These are phyloP conservation scores for Kobus ellipsiprymnus DNA, from an alignment of 2,113 vertebrate genomes.

Conservation along the genomic window DNA sequence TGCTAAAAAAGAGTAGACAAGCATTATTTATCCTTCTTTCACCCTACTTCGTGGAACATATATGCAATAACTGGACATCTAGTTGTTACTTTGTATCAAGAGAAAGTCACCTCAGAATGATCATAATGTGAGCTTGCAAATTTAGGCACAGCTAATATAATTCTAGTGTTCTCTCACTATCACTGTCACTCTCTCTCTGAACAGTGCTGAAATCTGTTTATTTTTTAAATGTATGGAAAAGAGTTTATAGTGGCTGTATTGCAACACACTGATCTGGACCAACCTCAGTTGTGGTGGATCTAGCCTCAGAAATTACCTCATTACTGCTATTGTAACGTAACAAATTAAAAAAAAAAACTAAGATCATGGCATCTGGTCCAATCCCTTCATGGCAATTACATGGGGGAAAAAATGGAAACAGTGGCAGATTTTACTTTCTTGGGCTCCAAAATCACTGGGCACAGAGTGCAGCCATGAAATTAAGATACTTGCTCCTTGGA, in stretches of 20 bases:
- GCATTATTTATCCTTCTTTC: neutral
- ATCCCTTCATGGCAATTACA: neutral
- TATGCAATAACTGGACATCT: neutral
- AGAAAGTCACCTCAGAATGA: neutral
- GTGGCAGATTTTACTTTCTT: neutral
- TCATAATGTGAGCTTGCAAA: neutral
- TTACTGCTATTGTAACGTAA: neutral
- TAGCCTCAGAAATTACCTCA: conserved; percentile 12
- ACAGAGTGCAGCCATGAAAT: neutral
- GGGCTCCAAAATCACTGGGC: neutral
- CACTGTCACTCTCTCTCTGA: neutral
- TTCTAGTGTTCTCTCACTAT: neutral
- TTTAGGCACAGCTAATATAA: neutral
- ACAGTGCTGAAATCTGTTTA: neutral
- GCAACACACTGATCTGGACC: neutral
- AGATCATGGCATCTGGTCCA: neutral
- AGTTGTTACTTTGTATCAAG: neutral
- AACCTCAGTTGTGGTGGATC: neutral
- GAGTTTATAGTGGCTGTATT: neutral
- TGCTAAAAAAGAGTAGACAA: neutral
- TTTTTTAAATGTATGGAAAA: neutral
- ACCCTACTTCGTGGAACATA: neutral
- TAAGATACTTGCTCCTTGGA: neutral
- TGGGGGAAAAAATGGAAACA: neutral
- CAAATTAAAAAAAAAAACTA: neutral